Evolutionary conservation across 2,113 vertebrate species (phyloP), one percentile per base, ranked within the genome.

Genomic region (Xerus inauris): DNA sequence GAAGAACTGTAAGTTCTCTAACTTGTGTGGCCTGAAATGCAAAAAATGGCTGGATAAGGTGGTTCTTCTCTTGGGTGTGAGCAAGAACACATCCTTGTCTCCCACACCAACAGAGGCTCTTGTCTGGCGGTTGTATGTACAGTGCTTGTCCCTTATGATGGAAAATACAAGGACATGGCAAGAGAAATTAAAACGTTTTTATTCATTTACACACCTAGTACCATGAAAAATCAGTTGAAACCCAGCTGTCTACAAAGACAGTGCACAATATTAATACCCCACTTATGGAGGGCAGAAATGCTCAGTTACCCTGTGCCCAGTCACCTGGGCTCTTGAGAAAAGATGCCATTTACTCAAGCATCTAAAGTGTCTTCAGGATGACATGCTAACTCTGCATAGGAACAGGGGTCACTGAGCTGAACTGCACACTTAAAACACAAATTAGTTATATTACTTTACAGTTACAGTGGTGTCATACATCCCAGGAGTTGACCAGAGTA

Each of bases 131-230:
- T 51, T 76, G 75, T 35, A 24, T 69, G 19, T 10, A 57, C 12
- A 42, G 3, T 20, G 19, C 6, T 69, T 40, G 13, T 22, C 42
- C 38, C 87, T 64, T 22, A 45, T 54, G 77, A 35, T 8, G 22
- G 42, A 32, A 89, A 65, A 47, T 47, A 42, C 67, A 84, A 12
- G 13, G 20, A n/a, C 35, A 16, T 40, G 14, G 45, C 54, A 57
- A 57, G 54, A 57, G 54, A 57, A 57, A 57, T 57, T 22, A 57
- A 57, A 57, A 57, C 24, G 20, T 57, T 20, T 57, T 57, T 57
- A 57, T 98, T 98, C 96, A 98, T 94, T 97, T 96, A 98, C 86
- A 98, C 98, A 98, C 83, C 94, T 67, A 96, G 88, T 93, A 89
- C 98, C 84, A 75, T 62, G 76, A 26, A 97, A 95, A 95, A 82